These are phyloP conservation scores for Oreochromis aureus DNA, from an alignment of 2,113 vertebrate genomes.

Conservation along the genomic window DNA sequence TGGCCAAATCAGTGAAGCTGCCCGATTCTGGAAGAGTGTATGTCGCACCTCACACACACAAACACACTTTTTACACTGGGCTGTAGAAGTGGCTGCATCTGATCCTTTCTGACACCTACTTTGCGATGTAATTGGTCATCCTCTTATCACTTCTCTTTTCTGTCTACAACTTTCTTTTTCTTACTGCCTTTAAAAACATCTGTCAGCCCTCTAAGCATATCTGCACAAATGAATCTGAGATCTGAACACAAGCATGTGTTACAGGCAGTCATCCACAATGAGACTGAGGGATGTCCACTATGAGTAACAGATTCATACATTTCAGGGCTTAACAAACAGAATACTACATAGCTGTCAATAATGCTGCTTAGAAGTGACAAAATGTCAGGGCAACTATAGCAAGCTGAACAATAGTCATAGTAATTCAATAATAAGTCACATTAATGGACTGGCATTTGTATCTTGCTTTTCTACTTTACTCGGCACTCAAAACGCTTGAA, in stretches of 20 bases:
- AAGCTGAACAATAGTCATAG: background rate
- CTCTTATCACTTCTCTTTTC: background rate
- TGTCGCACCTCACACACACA: background rate
- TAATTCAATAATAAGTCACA: background rate
- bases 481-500: background rate
- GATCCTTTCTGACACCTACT: background rate
- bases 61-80: background rate
- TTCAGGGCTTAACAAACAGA: background rate
- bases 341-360: background rate
- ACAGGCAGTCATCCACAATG: background rate
- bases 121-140: background rate
- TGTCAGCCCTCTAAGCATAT: background rate
- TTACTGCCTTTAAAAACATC: background rate
- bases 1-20: background rate
- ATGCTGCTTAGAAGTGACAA: background rate
- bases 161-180: background rate
- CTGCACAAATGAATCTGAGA: background rate
- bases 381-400: background rate
- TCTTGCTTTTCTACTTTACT: background rate
- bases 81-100: background rate
- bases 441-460: background rate
- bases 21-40: background rate
- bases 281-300: background rate
- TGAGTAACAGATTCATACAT: background rate
- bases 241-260: background rate